Evolutionary conservation across 2,113 vertebrate genomes (phyloP), one percentile per base, ranked within the genome.

Genomic region (Callaeas wilsoni): DNA sequence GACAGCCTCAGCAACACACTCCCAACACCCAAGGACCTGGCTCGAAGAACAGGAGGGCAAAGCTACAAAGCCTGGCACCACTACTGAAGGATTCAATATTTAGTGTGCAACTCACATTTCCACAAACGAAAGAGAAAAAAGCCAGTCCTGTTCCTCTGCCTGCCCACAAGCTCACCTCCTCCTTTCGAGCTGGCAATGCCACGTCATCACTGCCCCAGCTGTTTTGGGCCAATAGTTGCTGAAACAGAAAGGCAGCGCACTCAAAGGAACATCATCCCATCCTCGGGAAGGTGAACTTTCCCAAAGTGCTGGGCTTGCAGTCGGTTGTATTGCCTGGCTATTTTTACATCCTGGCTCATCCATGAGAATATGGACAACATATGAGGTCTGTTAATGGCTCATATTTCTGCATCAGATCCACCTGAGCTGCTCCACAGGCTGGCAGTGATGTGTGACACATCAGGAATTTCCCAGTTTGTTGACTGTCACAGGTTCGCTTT

Each of bases 401-500:
- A 1, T 65, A 80, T 89, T 90, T 83, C 87, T 80, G 76, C 74
- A 80, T 29, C 76, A 84, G 53, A 6, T 47, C 70, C 32, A 76
- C 65, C 64, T 1, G 3, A 82, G 64, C 69, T 63, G n/a, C 88
- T 78, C 84, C 60, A 87, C 65, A 33, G 50, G 49, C 79, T 65
- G 50, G 84, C 71, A 78, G 52, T 46, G 76, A 86, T 32, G n/a
- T 37, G 76, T 68, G 79, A 80, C 86, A 70, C 39, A 90, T 95
- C 80, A 93, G 81, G 84, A 93, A 91, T 91, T 83, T 84, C 84
- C 91, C 88, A 76, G 9, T 93, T 78, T 87, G 86, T 89, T 91
- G 89, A 33, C 84, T 94, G 82, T 68, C 87, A 93, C 77, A 87
- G 79, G n/a, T 84, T 90, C 93, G 70, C 77, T 77, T 91, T 88